Percentiles rank a stretch among this genome's conserved stretches.
phyloP scores from a whole-genome alignment of 2,797 vertebrate genomes.

The Sparus aurata region DNA sequence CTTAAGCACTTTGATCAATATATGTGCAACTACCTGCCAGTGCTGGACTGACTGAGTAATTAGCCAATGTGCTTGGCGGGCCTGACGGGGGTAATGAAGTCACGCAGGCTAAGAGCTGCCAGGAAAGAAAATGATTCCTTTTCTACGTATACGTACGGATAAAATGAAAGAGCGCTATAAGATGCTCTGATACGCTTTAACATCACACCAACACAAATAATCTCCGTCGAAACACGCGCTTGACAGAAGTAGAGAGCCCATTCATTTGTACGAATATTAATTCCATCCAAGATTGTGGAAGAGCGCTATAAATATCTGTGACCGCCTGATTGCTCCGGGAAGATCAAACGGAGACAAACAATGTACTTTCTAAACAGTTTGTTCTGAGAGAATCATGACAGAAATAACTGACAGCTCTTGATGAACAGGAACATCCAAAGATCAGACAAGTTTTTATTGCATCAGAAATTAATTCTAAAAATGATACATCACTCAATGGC shows the following conservation, averaged over 20 bases:
- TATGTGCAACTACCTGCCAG: conserved; percentile 84
- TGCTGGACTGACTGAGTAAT: conserved; percentile 83
- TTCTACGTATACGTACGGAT: conserved; percentile 15
- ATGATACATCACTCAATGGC: conserved; percentile 79
- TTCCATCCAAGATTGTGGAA: conserved; percentile 70
- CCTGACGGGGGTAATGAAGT: conserved; percentile 79
- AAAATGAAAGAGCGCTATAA: conserved; percentile 40
- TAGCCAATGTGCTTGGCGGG: conserved; percentile 78
- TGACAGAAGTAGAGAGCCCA: conserved; percentile 62
- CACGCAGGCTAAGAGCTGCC: conserved; percentile 64
- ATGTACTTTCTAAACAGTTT: conserved; percentile 79
- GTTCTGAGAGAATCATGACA: conserved; percentile 80
- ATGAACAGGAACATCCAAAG: conserved; percentile 81
- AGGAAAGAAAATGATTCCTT: conserved; percentile 61
- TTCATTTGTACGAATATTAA: conserved; percentile 78
- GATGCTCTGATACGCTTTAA: conserved; percentile 52
- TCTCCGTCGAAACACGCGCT: conserved; percentile 27
- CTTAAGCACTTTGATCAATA: conserved; percentile 82
- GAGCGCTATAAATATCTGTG: conserved; percentile 82
- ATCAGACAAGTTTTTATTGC: conserved; percentile 80
- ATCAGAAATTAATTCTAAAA: conserved; percentile 83
- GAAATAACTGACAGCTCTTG: conserved; percentile 81
- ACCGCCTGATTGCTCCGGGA: conserved; percentile 70
- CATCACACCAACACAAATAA: conserved; percentile 70
- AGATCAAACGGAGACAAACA: conserved; percentile 78